These are phyloP conservation scores for Tachysurus fulvidraco DNA, from an alignment of 2,113 vertebrate species.

Conservation along the genomic window DNA sequence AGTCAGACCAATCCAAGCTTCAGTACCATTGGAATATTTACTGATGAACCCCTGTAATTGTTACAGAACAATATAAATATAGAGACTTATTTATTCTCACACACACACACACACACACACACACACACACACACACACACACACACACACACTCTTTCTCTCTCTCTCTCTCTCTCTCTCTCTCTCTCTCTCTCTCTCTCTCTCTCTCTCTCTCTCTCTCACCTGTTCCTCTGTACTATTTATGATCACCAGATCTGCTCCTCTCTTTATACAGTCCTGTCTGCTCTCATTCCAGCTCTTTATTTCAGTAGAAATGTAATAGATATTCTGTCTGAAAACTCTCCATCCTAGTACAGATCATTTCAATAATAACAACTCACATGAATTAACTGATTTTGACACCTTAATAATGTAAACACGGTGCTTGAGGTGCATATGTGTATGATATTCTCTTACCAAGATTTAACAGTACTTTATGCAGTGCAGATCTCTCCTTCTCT, in stretches of 20 bases:
- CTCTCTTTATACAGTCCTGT: neutral
- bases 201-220: neutral
- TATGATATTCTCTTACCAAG: neutral
- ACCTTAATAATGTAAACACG: neutral
- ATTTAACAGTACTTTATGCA: neutral
- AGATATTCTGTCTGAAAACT: neutral
- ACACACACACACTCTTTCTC: too few relatives aligned
- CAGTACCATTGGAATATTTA: neutral
- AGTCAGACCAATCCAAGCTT: conserved; percentile 9
- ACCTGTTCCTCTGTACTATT: neutral
- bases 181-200: neutral
- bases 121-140: too few relatives aligned
- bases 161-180: neutral
- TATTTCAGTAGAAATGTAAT: too few relatives aligned
- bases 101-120: too few relatives aligned
- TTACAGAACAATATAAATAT: too few relatives aligned
- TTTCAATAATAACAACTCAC: neutral
- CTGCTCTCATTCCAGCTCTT: neutral
- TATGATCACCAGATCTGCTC: neutral
- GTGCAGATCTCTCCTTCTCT: neutral
- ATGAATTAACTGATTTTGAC: neutral
- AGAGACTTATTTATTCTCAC: too few relatives aligned
- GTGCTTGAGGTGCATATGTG: neutral
- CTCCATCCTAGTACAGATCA: neutral
- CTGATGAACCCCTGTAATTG: conserved; percentile 22